These are phyloP conservation scores for Drosophila percnosoma DNA, from an alignment of 2,888 invertebrate genomes.

Conservation along the genomic window DNA sequence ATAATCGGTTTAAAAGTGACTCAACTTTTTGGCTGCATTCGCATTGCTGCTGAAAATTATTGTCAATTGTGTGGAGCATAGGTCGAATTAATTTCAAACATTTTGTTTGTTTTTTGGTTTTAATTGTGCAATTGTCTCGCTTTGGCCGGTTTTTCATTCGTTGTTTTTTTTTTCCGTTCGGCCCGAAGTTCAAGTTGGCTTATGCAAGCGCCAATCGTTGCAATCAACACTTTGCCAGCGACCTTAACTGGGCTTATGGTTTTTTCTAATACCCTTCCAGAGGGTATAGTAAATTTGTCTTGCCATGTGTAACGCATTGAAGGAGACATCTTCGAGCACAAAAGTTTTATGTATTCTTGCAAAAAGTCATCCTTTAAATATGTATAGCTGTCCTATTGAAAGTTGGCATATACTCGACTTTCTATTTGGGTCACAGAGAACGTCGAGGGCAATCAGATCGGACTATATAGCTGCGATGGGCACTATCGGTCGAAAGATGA, in stretches of 20 bases:
- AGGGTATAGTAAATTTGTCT: neutral
- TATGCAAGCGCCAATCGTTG: conserved; percentile 44
- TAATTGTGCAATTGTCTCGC: conserved; percentile 72
- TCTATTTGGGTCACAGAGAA: too few relatives aligned
- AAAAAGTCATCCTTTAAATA: neutral
- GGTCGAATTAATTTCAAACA: conserved; percentile 65
- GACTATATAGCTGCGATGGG: neutral
- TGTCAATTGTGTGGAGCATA: conserved; percentile 73
- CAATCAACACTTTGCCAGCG: conserved; percentile 48
- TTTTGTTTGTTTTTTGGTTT: conserved; percentile 49
- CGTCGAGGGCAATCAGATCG: neutral
- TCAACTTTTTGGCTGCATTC: conserved; percentile 69
- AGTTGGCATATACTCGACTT: neutral
- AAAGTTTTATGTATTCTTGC: neutral
- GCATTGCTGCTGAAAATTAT: conserved; percentile 60
- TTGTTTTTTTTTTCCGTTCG: neutral
- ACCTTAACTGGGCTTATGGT: conserved; percentile 41
- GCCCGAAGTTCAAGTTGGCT: conserved; percentile 66
- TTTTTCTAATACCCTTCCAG: neutral
- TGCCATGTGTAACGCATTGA: neutral
- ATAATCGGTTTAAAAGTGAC: conserved; percentile 79
- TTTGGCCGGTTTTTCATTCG: conserved; percentile 22
- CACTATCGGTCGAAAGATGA: neutral
- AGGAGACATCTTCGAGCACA: neutral
- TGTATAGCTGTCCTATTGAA: neutral